A percentile compares a stretch with the other conserved stretches of the same genome.
Evolutionary conservation across 2,888 invertebrate genomes (phyloP).

Genomic region (Lymantria dispar): DNA sequence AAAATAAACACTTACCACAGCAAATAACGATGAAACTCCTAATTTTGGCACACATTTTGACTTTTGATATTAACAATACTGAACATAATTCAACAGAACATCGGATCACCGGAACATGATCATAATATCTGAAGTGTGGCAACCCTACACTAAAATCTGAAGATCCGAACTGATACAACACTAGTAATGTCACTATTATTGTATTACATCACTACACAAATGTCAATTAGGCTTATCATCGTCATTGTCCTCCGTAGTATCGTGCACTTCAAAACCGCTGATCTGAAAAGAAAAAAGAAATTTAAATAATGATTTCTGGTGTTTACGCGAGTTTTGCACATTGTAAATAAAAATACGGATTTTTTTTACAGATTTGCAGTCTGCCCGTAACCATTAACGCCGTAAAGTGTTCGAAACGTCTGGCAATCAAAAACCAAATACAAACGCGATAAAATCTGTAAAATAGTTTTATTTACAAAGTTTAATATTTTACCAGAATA

Average conservation of each 20-base stretch:
- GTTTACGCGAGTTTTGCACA: no score
- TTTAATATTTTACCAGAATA: no score
- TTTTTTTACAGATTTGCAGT: no score
- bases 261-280: neutral
- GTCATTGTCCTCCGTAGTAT: neutral
- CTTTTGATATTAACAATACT: conserved; percentile 40
- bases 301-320: neutral
- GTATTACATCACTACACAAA: conserved; percentile 15
- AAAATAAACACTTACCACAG: conserved; percentile 56
- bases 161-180: conserved; percentile 24
- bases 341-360: no score
- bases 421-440: no score
- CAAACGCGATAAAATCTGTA: no score
- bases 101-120: conserved; percentile 57
- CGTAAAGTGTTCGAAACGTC: no score
- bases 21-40: conserved; percentile 47
- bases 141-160: no score
- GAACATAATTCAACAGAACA: conserved; percentile 47
- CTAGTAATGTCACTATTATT: conserved; percentile 16
- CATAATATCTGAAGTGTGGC: conserved; percentile 10
- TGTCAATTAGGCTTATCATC: conserved; percentile 11
- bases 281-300: conserved; percentile 7
- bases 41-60: conserved; percentile 68
- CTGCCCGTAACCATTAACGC: no score
- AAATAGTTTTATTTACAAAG: no score